phyloP scores from a whole-genome alignment of 2,113 vertebrate species.

The Synchiropus splendidus region DNA sequence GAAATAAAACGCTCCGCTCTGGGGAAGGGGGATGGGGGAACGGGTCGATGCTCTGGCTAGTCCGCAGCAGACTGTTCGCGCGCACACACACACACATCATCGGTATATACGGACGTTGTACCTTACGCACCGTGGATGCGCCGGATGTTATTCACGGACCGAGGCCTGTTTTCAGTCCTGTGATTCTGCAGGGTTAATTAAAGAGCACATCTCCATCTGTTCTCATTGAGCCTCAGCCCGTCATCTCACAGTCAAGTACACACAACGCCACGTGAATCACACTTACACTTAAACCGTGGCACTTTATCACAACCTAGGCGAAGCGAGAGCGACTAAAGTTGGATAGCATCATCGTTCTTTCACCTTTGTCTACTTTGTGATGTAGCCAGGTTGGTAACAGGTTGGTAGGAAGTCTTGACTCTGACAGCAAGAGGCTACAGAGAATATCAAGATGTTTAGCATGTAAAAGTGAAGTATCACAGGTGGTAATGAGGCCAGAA shows the following conservation, averaged over 20 bases:
- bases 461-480: no score
- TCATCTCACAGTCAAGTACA: conserved; percentile 42
- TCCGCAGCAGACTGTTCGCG: conserved; percentile 32
- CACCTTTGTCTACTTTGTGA: conserved; percentile 23
- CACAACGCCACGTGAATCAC: conserved; percentile 22
- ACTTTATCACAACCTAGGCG: conserved; percentile 33
- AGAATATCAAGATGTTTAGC: no score
- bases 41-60: conserved; percentile 60
- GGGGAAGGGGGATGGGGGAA: conserved; percentile 55
- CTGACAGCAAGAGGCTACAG: conserved; percentile 18
- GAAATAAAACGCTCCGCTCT: conserved; percentile 73
- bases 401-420: conserved; percentile 43
- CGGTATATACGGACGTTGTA: conserved; percentile 35
- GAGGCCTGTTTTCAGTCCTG: conserved; percentile 70
- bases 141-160: conserved; percentile 74
- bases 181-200: conserved; percentile 77
- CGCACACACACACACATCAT: conserved; percentile 18
- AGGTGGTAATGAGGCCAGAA: no score
- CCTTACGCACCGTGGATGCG: conserved; percentile 45
- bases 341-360: conserved; percentile 19
- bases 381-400: conserved; percentile 49
- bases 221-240: conserved; percentile 63
- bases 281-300: conserved; percentile 13
- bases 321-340: conserved; percentile 22
- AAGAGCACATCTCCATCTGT: conserved; percentile 77